A percentile compares a stretch with the other conserved stretches of the same genome.
These are phyloP conservation scores for Mycetomoellerius zeteki DNA, from an alignment of 1,140 invertebrate genomes.

Conservation along the genomic window DNA sequence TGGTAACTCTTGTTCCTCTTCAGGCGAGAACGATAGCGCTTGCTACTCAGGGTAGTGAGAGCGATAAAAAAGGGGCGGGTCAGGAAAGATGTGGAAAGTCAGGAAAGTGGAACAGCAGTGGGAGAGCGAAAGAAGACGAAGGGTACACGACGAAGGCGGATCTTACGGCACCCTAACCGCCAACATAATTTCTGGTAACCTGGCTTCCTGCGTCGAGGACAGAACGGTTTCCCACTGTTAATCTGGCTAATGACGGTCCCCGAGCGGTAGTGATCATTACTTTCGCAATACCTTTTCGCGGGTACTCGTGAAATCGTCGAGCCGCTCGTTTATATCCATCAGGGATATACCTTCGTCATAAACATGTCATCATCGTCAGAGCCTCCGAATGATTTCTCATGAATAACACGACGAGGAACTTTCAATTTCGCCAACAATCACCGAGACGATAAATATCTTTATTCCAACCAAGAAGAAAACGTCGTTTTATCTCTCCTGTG, in stretches of 20 bases:
- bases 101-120: slow-evolving; percentile 38
- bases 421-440: slow-evolving; percentile 26
- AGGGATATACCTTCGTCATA: background rate
- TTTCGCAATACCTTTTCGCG: slow-evolving; percentile 58
- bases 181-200: slow-evolving; percentile 82
- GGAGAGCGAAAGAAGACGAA: slow-evolving; percentile 69
- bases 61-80: slow-evolving; percentile 14
- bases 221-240: slow-evolving; percentile 73
- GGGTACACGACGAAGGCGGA: slow-evolving; percentile 84
- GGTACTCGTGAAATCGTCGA: background rate
- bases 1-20: background rate
- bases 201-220: slow-evolving; percentile 77
- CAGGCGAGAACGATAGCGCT: slow-evolving; percentile 33
- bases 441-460: slow-evolving; percentile 13
- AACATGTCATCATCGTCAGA: background rate
- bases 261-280: slow-evolving; percentile 53
- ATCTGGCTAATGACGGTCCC: slow-evolving; percentile 59
- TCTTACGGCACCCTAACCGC: slow-evolving; percentile 79
- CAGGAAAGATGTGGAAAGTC: background rate
- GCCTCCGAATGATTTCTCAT: background rate
- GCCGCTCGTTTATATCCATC: slow-evolving; percentile 10
- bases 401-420: background rate
- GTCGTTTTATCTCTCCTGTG: background rate
- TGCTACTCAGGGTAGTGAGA: background rate
- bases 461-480: background rate